Evolutionary conservation across 2,797 vertebrate species (phyloP).

Genomic region (Platalea minor): DNA sequence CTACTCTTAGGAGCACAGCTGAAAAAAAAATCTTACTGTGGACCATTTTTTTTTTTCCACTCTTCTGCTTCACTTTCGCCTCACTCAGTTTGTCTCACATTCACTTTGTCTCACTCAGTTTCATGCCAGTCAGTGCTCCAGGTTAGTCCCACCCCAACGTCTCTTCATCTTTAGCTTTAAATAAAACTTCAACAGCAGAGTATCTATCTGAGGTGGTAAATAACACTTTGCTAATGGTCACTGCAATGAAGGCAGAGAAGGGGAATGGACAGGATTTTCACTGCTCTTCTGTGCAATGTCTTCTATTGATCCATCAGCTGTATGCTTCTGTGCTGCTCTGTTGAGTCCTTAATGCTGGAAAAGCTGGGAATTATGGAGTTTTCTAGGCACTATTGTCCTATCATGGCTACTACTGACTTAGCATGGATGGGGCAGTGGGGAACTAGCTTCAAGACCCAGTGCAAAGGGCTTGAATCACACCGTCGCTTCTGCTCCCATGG

Average conservation of each 20-base stretch:
- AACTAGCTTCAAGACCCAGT: not conserved
- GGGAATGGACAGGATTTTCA: not conserved
- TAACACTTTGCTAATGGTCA: not conserved
- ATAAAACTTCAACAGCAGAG: not conserved
- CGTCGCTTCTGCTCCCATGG: accelerated
- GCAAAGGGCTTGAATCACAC: not conserved
- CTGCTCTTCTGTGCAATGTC: not conserved
- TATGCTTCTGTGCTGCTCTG: not conserved
- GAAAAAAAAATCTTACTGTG: not conserved
- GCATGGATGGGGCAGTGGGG: not conserved
- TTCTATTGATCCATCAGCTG: not conserved
- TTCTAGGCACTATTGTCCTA: not conserved
- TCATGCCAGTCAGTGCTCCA: not conserved
- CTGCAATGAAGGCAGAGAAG: not conserved
- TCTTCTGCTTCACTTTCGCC: not conserved
- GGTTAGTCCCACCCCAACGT: not conserved
- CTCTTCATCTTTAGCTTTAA: not conserved
- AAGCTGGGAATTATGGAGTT: not conserved
- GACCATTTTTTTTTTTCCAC: not conserved
- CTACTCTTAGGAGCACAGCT: not conserved
- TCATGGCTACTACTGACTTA: not conserved
- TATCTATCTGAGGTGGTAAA: not conserved
- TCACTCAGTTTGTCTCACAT: not conserved
- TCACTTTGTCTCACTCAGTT: not conserved
- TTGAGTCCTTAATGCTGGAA: not conserved